Percentiles rank a stretch among this genome's conserved stretches.
Evolutionary conservation across 2,113 vertebrate genomes (phyloP).

Genomic region (Rattus rattus): DNA sequence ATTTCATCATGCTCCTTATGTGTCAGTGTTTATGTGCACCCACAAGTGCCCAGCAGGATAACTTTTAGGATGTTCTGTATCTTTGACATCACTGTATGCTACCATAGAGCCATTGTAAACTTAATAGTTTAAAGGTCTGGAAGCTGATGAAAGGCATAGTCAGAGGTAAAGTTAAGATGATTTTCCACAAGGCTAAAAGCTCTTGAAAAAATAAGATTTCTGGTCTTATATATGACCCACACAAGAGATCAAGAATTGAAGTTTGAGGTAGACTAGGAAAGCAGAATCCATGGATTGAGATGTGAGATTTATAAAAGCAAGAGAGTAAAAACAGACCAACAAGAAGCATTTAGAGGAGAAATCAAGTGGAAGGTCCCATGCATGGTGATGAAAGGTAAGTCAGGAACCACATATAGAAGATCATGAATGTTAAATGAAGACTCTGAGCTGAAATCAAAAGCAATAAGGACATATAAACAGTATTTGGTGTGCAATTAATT

Average conservation of each 20-base stretch:
- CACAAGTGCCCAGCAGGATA: not conserved
- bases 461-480: not conserved
- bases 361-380: rapidly evolving
- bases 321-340: not conserved
- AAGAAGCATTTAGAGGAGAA: too few species aligned
- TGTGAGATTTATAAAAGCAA: not conserved
- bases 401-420: not conserved
- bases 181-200: not conserved
- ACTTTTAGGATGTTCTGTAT: not conserved
- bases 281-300: not conserved
- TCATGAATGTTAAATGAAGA: not conserved
- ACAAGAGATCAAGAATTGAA: not conserved
- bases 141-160: not conserved
- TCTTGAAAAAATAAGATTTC: not conserved
- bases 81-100: not conserved
- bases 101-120: not conserved
- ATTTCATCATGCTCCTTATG: not conserved
- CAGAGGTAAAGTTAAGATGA: not conserved
- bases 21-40: not conserved
- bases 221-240: not conserved
- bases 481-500: not conserved
- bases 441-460: not conserved
- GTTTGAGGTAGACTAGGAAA: not conserved
- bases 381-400: not conserved
- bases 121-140: not conserved